Evolutionary conservation across 2,888 invertebrate genomes (phyloP).

Genomic region (Diarsia rubi): DNA sequence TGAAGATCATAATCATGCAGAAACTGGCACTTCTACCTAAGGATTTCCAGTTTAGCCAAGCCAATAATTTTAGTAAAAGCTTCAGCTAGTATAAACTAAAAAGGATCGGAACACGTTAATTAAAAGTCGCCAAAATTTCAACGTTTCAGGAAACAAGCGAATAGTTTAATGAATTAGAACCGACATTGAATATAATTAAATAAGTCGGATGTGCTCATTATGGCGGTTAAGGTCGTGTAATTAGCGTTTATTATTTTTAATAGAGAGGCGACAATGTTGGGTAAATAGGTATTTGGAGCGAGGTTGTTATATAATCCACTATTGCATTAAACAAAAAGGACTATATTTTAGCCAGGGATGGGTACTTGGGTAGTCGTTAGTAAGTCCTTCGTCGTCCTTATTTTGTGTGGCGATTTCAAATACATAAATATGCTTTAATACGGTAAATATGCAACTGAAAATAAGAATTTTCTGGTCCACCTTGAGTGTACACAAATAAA

Average conservation of each 20-base stretch:
- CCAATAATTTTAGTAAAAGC: neutral
- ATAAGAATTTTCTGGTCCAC: neutral
- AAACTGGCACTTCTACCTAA: too few relatives aligned
- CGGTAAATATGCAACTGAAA: too few relatives aligned
- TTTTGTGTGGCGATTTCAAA: too few relatives aligned
- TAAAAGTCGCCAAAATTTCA: conserved; percentile 51
- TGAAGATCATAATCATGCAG: too few relatives aligned
- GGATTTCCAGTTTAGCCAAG: neutral
- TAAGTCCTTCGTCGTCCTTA: too few relatives aligned
- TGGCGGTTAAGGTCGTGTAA: conserved; percentile 79
- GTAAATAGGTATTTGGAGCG: conserved; percentile 67
- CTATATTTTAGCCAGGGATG: neutral
- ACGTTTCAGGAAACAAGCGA: conserved; percentile 63
- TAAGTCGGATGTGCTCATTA: conserved; percentile 82
- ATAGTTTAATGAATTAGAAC: conserved; percentile 71
- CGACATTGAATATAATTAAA: conserved; percentile 76
- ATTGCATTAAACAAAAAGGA: neutral
- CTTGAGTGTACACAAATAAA: neutral
- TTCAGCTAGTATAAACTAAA: neutral
- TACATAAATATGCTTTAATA: too few relatives aligned
- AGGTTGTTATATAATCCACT: conserved; percentile 71
- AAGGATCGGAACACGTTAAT: conserved; percentile 2
- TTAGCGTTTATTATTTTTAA: conserved; percentile 80
- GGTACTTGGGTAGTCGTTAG: neutral
- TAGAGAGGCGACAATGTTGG: conserved; percentile 62